phyloP scores from a whole-genome alignment of 1,140 invertebrate species.

The Galleria mellonella region DNA sequence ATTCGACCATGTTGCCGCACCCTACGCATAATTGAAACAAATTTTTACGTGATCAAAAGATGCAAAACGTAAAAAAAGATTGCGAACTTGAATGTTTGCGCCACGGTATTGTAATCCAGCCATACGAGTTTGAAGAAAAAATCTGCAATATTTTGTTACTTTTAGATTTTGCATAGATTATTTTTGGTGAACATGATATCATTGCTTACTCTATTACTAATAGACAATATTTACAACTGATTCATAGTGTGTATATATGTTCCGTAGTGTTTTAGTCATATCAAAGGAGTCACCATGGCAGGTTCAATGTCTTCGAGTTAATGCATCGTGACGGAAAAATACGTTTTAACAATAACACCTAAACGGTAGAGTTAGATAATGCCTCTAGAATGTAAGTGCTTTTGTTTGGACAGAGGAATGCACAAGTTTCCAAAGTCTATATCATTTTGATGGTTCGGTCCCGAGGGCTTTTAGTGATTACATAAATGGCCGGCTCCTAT shows the following conservation, averaged over 20 bases:
- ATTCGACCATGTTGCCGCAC: conserved; percentile 3
- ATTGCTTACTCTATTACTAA: conserved; percentile 27
- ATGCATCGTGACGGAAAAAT: conserved; percentile 33
- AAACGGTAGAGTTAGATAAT: conserved; percentile 46
- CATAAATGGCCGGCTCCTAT: no score
- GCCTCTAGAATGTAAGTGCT: conserved; percentile 42
- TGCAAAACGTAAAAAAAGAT: no score
- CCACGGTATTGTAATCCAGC: neutral
- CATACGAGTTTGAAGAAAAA: no score
- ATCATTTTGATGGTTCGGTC: neutral
- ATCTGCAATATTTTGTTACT: no score
- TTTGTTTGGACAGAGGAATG: conserved; percentile 3
- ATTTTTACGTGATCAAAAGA: neutral
- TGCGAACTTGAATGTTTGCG: no score
- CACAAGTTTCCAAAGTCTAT: neutral
- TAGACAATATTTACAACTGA: conserved; percentile 31
- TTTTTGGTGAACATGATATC: no score
- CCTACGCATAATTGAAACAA: conserved; percentile 20
- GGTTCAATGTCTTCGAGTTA: conserved; percentile 50
- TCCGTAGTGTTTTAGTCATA: conserved; percentile 20
- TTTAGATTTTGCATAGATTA: no score
- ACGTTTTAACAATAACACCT: conserved; percentile 46
- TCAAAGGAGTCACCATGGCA: conserved; percentile 35
- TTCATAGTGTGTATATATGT: conserved; percentile 31
- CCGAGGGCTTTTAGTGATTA: neutral